Conservation (phyloP, 2,113 vertebrate genomes). For the Coturnix japonica region DNA sequence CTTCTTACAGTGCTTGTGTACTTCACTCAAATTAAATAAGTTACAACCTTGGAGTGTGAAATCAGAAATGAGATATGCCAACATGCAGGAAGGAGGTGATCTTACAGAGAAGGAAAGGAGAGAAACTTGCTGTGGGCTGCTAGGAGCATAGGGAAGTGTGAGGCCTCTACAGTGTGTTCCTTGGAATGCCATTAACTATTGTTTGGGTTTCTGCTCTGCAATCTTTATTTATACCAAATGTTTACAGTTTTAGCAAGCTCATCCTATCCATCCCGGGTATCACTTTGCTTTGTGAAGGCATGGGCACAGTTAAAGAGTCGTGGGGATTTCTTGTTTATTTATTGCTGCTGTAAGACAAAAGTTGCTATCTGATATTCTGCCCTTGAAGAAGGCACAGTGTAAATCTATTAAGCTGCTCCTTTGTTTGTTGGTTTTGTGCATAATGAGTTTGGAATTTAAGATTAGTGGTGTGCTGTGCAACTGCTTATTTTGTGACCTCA, state of each 20-base stretch:
- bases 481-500: slow-evolving; percentile 47
- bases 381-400: slow-evolving; percentile 35
- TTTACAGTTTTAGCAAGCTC: neutral
- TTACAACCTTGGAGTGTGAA: neutral
- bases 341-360: neutral
- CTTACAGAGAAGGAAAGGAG: neutral
- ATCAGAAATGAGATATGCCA: neutral
- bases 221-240: slow-evolving; percentile 9
- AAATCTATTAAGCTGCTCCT: slow-evolving; percentile 43
- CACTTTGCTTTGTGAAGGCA: neutral
- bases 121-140: neutral
- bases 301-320: neutral
- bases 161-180: neutral
- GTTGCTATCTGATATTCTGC: slow-evolving; percentile 37
- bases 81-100: neutral
- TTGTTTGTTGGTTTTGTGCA: slow-evolving; percentile 52
- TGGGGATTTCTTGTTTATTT: slow-evolving; percentile 44
- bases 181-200: slow-evolving; percentile 9
- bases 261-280: neutral
- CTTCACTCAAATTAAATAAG: neutral
- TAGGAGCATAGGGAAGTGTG: neutral
- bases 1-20: neutral
- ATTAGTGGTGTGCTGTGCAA: slow-evolving; percentile 41
- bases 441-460: slow-evolving; percentile 64
- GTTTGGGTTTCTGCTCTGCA: slow-evolving; percentile 20